A percentile compares a stretch with the other conserved stretches of the same genome.
Conservation (phyloP, 2,888 invertebrate species). For the Cryptocephalus moraei region DNA sequence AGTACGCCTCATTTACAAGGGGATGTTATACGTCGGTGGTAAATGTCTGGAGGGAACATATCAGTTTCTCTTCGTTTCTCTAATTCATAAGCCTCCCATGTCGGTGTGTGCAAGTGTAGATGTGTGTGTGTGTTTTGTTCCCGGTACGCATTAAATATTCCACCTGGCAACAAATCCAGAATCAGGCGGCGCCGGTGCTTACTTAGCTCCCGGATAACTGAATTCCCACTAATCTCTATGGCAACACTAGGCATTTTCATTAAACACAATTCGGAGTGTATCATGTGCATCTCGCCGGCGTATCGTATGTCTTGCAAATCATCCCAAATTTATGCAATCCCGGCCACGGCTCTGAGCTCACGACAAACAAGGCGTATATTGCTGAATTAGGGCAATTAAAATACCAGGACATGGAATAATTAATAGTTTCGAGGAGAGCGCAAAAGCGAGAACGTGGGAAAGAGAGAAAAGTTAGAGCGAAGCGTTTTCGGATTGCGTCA, state of each 20-base stretch:
- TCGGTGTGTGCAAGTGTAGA: too few species aligned
- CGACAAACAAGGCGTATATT: conserved; percentile 4
- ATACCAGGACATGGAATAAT: conserved; percentile 4
- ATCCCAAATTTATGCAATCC: conserved; percentile 7
- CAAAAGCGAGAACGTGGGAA: too few species aligned
- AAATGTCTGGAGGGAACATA: too few species aligned
- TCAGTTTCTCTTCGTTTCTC: too few species aligned
- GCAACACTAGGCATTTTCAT: conserved; percentile 4
- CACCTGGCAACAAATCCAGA: conserved; percentile 2
- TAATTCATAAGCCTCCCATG: too few species aligned
- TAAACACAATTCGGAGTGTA: conserved; percentile 4
- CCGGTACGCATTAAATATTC: conserved; percentile 1
- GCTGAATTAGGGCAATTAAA: conserved; percentile 6
- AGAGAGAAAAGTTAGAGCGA: too few species aligned
- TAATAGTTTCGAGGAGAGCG: not conserved
- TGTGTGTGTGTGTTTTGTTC: too few species aligned
- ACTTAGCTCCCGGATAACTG: conserved; percentile 1
- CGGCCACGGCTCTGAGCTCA: not conserved
- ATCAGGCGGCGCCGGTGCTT: conserved; percentile 2
- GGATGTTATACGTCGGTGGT: too few species aligned
- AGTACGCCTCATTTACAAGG: too few species aligned
- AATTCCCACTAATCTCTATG: conserved; percentile 3
- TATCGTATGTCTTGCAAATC: conserved; percentile 4
- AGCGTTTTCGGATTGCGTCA: too few species aligned
- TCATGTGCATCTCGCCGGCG: conserved; percentile 4